A percentile compares a stretch with the other conserved stretches of the same genome.
Evolutionary conservation across 2,888 invertebrate species (phyloP).

Genomic region (Endotricha flammealis): DNA sequence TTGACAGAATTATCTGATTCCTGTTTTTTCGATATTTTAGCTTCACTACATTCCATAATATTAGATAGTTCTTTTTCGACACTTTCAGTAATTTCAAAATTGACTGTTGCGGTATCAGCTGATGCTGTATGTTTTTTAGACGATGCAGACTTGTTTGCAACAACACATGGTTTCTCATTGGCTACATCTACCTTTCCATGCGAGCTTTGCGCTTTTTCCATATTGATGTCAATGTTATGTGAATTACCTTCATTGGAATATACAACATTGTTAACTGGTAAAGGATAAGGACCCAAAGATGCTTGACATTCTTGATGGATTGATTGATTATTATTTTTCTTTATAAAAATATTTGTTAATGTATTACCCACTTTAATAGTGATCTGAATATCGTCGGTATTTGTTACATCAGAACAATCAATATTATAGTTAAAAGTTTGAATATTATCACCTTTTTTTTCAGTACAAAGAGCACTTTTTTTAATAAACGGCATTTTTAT

Average conservation of each 20-base stretch:
- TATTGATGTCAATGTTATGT: slow-evolving; percentile 23
- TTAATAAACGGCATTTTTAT: slow-evolving; percentile 45
- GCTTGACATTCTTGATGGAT: slow-evolving; percentile 60
- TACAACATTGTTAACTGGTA: slow-evolving; percentile 19
- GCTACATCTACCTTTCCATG: slow-evolving; percentile 16
- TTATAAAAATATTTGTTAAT: slow-evolving; percentile 55
- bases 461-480: slow-evolving; percentile 35
- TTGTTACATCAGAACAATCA: slow-evolving; percentile 22
- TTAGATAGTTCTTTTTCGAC: slow-evolving; percentile 58
- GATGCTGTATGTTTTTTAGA: slow-evolving; percentile 61
- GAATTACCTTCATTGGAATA: slow-evolving; percentile 12
- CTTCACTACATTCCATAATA: slow-evolving; percentile 43
- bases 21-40: not conserved
- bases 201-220: slow-evolving; percentile 21
- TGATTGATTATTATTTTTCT: slow-evolving; percentile 50
- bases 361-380: slow-evolving; percentile 59
- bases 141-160: slow-evolving; percentile 32
- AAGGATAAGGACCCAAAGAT: slow-evolving; percentile 30
- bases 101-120: slow-evolving; percentile 54
- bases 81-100: slow-evolving; percentile 62
- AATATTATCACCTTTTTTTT: slow-evolving; percentile 15
- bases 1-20: slow-evolving; percentile 7
- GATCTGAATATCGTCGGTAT: slow-evolving; percentile 57
- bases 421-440: slow-evolving; percentile 24
- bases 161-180: slow-evolving; percentile 15